These are phyloP conservation scores for Poecilia wingei DNA, from an alignment of 2,797 vertebrate species.

Conservation along the genomic window DNA sequence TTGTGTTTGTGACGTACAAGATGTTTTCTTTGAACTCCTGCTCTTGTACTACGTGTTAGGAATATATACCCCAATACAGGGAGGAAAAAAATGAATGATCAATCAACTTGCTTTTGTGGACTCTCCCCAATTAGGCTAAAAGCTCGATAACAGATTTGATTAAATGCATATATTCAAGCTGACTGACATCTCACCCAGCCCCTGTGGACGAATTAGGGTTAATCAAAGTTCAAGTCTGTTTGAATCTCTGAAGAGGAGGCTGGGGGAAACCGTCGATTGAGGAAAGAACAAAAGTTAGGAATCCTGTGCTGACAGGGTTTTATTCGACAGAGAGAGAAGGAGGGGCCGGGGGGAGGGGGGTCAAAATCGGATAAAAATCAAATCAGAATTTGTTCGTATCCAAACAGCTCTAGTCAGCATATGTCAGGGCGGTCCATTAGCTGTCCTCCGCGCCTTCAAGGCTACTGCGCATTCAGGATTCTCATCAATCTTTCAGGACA, in stretches of 20 bases:
- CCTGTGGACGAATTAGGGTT: constrained; percentile 42
- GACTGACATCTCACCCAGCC: constrained; percentile 24
- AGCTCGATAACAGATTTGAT: constrained; percentile 21
- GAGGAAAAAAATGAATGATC: not conserved
- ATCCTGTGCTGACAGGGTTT: constrained; percentile 34
- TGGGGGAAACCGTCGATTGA: constrained; percentile 25
- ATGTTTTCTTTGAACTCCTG: constrained; percentile 7
- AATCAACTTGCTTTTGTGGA: constrained; percentile 5
- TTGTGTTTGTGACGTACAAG: not conserved
- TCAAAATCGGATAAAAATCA: constrained; percentile 18
- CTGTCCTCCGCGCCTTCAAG: constrained; percentile 43
- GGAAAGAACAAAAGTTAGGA: constrained; percentile 33
- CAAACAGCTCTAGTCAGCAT: constrained; percentile 26
- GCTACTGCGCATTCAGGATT: constrained; percentile 28
- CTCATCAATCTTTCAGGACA: constrained; percentile 73
- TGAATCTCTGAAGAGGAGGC: constrained; percentile 35
- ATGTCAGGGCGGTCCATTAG: constrained; percentile 58
- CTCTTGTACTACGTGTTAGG: constrained; percentile 3
- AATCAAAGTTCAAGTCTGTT: constrained; percentile 58
- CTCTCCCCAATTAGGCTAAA: constrained; percentile 21
- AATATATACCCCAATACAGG: constrained; percentile 3
- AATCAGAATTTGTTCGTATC: constrained; percentile 31
- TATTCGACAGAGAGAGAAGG: constrained; percentile 7
- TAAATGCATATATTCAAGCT: constrained; percentile 33
- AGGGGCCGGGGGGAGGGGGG: not conserved